phyloP scores from a whole-genome alignment of 1,140 invertebrate species.

The Vollenhovia emeryi region DNA sequence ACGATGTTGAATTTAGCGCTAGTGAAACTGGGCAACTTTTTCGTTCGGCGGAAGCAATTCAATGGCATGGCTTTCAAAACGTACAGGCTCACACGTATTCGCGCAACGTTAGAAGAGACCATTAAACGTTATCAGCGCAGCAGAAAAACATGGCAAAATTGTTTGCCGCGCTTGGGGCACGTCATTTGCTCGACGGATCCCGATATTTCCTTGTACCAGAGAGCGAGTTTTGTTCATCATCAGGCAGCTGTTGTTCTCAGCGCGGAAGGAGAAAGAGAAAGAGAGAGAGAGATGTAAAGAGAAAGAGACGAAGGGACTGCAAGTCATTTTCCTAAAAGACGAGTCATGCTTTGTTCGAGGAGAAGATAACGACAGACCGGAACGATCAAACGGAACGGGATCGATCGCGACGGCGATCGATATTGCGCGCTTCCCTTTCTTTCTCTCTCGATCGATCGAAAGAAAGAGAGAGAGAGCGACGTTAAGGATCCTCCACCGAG shows the following conservation, averaged over 20 bases:
- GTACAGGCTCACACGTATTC: neutral
- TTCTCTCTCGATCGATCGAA: too few relatives aligned
- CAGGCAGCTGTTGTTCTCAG: constrained; percentile 45
- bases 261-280: constrained; percentile 55
- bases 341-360: constrained; percentile 68
- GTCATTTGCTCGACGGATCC: neutral
- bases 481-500: neutral
- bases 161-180: neutral
- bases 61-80: neutral
- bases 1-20: neutral
- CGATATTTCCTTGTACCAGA: constrained; percentile 23
- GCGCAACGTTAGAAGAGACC: neutral
- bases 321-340: constrained; percentile 52
- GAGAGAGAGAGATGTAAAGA: constrained; percentile 25
- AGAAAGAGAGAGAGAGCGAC: too few relatives aligned
- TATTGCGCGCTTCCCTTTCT: constrained; percentile 4
- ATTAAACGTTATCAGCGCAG: constrained; percentile 15
- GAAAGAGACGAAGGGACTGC: constrained; percentile 54
- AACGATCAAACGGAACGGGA: constrained; percentile 58
- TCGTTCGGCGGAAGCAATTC: neutral
- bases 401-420: constrained; percentile 37
- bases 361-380: constrained; percentile 55
- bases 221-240: constrained; percentile 43
- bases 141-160: constrained; percentile 1
- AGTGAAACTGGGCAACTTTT: neutral